A percentile compares a stretch with the other conserved stretches of the same genome.
Evolutionary conservation across 2,888 invertebrate genomes (phyloP).

Genomic region (Clanis bilineata): DNA sequence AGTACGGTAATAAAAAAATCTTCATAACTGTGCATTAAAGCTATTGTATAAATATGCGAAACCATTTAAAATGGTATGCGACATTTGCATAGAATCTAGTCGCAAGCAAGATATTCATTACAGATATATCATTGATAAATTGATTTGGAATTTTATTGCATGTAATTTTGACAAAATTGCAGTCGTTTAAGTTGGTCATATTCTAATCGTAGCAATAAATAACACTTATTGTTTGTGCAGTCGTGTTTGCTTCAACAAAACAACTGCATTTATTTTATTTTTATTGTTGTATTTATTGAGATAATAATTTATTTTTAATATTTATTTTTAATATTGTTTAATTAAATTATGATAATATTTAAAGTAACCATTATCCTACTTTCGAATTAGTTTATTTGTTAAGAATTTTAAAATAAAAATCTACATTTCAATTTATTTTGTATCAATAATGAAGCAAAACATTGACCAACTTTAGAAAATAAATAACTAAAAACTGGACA

Average conservation of each 20-base stretch:
- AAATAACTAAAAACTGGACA: neutral
- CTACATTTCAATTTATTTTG: too few relatives aligned
- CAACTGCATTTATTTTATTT: neutral
- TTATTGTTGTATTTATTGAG: neutral
- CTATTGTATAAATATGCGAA: neutral
- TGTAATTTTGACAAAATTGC: conserved; percentile 11
- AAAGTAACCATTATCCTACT: too few relatives aligned
- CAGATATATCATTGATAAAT: neutral
- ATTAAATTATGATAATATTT: too few relatives aligned
- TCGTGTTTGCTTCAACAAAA: neutral
- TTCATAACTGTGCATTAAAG: too few relatives aligned
- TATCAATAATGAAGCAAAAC: too few relatives aligned
- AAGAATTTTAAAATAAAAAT: too few relatives aligned
- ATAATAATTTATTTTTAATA: neutral
- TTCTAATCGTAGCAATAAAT: neutral
- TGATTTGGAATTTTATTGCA: conserved; percentile 3
- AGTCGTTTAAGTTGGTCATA: neutral
- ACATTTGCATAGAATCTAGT: neutral
- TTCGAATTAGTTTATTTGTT: too few relatives aligned
- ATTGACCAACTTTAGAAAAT: neutral
- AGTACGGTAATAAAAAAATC: too few relatives aligned
- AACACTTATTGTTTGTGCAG: neutral
- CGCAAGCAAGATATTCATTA: conserved; percentile 4
- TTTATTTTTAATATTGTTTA: neutral
- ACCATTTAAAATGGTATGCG: neutral